phyloP scores from a whole-genome alignment of 2,113 vertebrate species.

The Centropus unirufus region DNA sequence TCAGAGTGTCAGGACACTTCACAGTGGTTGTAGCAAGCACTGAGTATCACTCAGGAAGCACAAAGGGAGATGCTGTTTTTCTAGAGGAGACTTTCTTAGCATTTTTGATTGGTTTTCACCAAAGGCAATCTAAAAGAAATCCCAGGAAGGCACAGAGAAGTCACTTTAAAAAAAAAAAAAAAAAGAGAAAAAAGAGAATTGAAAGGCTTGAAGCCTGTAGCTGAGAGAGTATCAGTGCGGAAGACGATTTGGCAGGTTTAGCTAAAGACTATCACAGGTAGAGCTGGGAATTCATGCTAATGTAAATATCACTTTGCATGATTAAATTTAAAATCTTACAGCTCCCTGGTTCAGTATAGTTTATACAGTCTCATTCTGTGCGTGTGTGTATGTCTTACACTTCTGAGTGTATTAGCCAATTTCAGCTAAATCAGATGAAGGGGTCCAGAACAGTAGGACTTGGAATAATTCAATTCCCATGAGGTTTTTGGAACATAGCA shows the following conservation, averaged over 20 bases:
- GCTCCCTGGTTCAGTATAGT: background rate
- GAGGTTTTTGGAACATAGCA: constrained; percentile 1
- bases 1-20: background rate
- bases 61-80: background rate
- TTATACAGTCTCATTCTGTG: background rate
- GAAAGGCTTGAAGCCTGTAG: background rate
- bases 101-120: background rate
- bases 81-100: background rate
- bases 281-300: background rate
- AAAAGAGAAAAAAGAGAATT: background rate
- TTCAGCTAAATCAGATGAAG: constrained; percentile 23
- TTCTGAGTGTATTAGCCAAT: background rate
- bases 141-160: background rate
- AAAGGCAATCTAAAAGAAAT: background rate
- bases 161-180: background rate
- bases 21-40: background rate
- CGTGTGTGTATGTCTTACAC: background rate
- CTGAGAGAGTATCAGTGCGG: background rate
- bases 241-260: background rate
- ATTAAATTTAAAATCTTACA: background rate
- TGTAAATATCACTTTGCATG: background rate
- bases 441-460: background rate
- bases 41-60: background rate
- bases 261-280: background rate
- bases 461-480: constrained; percentile 44